A percentile compares a stretch with the other conserved stretches of the same genome.
Evolutionary conservation across 2,888 invertebrate species (phyloP).

Genomic region (Dolomedes plantarius): DNA sequence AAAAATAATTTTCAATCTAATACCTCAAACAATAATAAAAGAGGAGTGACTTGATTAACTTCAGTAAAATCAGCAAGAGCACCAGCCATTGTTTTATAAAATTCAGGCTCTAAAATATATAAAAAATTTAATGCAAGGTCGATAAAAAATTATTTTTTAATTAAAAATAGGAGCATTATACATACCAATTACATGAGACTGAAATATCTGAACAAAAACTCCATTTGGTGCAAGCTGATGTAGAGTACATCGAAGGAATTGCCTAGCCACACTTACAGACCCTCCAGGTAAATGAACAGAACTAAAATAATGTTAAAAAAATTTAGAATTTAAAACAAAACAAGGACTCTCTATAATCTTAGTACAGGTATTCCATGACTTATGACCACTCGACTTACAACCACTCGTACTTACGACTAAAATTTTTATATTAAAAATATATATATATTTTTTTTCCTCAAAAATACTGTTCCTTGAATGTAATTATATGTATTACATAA

Average conservation of each 20-base stretch:
- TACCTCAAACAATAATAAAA: conserved; percentile 92
- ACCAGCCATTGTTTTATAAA: conserved; percentile 95
- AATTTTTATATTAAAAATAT: too few species aligned
- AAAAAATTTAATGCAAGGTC: background rate
- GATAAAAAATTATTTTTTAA: background rate
- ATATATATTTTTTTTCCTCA: too few species aligned
- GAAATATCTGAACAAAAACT: conserved; percentile 96
- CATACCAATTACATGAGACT: conserved; percentile 89
- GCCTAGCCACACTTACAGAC: conserved; percentile 95
- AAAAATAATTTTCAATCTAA: too few species aligned
- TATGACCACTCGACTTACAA: too few species aligned
- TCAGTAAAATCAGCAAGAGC: conserved; percentile 97
- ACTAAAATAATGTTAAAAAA: conserved; percentile 66
- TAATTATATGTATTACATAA: too few species aligned
- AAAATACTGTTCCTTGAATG: too few species aligned
- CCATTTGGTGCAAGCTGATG: conserved; percentile 98
- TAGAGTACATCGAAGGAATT: conserved; percentile 95
- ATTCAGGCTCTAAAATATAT: conserved; percentile 81
- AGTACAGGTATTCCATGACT: too few species aligned
- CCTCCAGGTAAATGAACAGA: conserved; percentile 94
- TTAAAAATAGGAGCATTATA: background rate
- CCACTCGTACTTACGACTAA: too few species aligned
- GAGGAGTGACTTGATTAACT: conserved; percentile 93
- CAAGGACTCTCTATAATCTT: too few species aligned
- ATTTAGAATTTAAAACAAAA: background rate